phyloP scores from a whole-genome alignment of 2,888 invertebrate genomes.

The Palloptera scutellata region DNA sequence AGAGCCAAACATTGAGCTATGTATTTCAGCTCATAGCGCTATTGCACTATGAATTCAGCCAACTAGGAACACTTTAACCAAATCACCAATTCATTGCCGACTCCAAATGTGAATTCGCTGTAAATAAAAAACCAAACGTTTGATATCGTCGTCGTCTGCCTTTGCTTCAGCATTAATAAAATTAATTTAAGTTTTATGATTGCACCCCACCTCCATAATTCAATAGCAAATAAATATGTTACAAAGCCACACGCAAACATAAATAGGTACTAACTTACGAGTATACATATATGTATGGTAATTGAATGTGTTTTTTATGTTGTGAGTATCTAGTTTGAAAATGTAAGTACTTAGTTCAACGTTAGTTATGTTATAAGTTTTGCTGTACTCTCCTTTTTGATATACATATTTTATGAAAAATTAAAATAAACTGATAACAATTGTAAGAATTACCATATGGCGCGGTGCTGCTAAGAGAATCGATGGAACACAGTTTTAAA shows the following conservation, averaged over 20 bases:
- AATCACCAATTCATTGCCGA: background rate
- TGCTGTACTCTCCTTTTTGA: too few species aligned
- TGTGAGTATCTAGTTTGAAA: background rate
- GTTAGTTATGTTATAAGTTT: too few species aligned
- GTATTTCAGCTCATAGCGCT: background rate
- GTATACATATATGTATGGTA: too few species aligned
- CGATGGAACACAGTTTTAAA: too few species aligned
- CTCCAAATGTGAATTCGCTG: background rate
- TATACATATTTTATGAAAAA: too few species aligned
- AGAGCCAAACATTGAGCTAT: background rate
- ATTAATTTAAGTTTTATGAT: slow-evolving; percentile 14
- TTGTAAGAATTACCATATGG: too few species aligned
- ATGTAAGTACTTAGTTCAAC: too few species aligned
- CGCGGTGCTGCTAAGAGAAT: too few species aligned
- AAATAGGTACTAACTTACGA: too few species aligned
- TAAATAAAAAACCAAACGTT: background rate
- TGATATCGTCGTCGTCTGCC: background rate
- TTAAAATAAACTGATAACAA: too few species aligned
- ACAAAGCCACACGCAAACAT: too few species aligned
- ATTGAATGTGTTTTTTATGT: background rate
- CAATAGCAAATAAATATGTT: too few species aligned
- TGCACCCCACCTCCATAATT: slow-evolving; percentile 20
- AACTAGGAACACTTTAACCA: background rate
- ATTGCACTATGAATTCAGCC: background rate
- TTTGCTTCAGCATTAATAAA: background rate